Evolutionary conservation across 2,113 vertebrate species (phyloP), one percentile per base, ranked within the genome.

Genomic region (Lontra canadensis): DNA sequence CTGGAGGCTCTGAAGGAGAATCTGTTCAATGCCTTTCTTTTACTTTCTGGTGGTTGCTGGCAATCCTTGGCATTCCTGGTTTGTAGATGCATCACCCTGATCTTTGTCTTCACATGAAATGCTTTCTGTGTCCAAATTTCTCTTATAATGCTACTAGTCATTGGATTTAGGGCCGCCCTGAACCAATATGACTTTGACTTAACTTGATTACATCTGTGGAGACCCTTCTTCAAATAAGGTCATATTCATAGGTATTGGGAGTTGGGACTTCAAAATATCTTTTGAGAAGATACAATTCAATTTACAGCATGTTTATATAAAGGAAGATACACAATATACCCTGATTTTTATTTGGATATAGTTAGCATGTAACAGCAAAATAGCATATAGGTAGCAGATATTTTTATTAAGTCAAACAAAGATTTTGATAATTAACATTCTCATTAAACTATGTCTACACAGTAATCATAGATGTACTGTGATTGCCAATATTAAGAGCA

Each of bases 401-500:
- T 74, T 63, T 94, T 79, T 17, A 26, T 76, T 76, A 94, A 61
- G 5, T 85, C 5, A 87, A 73, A 86, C 49, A 44, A 59, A 47
- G 36, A 82, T 76, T 92, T 55, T 42, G 25, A 39, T 83, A 29
- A 94, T 88, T 88, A 92, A 42, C 47, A 44, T 67, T 97, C n/a
- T 92, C 74, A 86, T 52, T 90, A 65, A 86, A 52, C 15, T 76
- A 34, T 6, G 39, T 61, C 10, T 52, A 23, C 55, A 4, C 12
- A 52, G 14, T 65, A 84, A 61, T 79, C 44, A 71, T 67, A 93
- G 18, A 63, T 87, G 25, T 71, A 39, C 5, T 87, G 18, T 3
- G 67, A 4, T 57, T 76, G n/a, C 23, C 59, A 90, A 12, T 63
- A 18, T 1, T 82, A 78, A 89, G 29, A 90, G 0, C 21, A 49